These are phyloP conservation scores for Rhinella marina DNA, from an alignment of 2,797 vertebrate genomes.

Conservation along the genomic window DNA sequence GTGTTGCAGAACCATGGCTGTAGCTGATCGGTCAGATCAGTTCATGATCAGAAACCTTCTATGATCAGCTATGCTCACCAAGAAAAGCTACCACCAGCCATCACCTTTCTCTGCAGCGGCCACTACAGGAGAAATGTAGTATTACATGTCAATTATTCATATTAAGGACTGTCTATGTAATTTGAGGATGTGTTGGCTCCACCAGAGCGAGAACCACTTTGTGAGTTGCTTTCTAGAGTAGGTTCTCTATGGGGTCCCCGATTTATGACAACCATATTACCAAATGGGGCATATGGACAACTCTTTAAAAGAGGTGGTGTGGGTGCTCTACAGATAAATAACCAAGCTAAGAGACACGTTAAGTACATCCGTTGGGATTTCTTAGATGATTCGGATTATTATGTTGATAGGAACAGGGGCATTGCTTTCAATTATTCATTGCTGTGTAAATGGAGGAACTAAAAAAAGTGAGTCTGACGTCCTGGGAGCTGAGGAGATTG, in stretches of 20 bases:
- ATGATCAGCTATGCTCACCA: no score
- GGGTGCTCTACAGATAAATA: background rate
- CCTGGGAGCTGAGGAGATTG: background rate
- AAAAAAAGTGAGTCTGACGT: background rate
- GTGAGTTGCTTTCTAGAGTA: background rate
- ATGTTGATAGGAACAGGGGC: background rate
- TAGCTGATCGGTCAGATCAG: no score
- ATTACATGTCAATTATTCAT: no score
- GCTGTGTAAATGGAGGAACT: constrained; percentile 15
- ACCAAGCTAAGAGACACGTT: background rate
- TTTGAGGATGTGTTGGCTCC: no score
- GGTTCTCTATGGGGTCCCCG: background rate
- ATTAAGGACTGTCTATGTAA: no score
- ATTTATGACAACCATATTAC: background rate
- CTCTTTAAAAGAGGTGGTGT: background rate
- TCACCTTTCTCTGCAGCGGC: no score
- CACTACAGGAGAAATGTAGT: no score
- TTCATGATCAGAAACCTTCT: no score
- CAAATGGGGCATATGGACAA: background rate
- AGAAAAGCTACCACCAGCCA: no score
- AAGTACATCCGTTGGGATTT: background rate
- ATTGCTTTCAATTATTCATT: constrained; percentile 22
- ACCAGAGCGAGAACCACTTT: no score
- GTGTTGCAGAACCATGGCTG: no score
- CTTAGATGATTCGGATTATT: background rate